Conservation (phyloP, 2,797 vertebrate species). For the Eulemur albifrons region DNA sequence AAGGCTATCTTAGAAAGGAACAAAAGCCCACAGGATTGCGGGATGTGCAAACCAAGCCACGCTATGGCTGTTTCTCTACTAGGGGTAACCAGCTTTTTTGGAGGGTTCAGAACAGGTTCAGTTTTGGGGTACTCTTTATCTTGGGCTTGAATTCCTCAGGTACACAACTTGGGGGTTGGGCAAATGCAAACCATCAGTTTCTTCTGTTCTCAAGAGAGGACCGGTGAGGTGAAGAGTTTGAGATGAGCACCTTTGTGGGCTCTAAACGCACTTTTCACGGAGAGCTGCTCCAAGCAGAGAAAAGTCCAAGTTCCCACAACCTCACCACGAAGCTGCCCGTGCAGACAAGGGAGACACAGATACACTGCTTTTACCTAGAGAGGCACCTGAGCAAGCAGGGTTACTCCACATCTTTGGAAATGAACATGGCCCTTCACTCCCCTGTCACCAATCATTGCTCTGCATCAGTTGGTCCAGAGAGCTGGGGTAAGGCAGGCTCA, state of each 20-base stretch:
- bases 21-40: background rate
- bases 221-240: background rate
- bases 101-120: background rate
- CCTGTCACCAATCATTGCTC: fast-evolving
- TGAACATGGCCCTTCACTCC: background rate
- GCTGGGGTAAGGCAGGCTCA: background rate
- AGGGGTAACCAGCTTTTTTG: background rate
- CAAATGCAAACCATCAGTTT: background rate
- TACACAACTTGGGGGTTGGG: fast-evolving
- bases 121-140: background rate
- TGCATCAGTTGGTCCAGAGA: background rate
- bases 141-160: background rate
- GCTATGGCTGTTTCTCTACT: background rate
- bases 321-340: background rate
- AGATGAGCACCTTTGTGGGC: background rate
- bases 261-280: background rate
- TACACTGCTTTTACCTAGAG: background rate
- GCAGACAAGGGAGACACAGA: background rate
- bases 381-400: background rate
- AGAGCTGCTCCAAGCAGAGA: background rate
- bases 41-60: background rate
- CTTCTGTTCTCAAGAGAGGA: background rate
- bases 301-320: background rate
- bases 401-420: background rate
- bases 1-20: constrained; percentile 48